phyloP scores from a whole-genome alignment of 2,888 invertebrate genomes.

The Coecobrya sp. region DNA sequence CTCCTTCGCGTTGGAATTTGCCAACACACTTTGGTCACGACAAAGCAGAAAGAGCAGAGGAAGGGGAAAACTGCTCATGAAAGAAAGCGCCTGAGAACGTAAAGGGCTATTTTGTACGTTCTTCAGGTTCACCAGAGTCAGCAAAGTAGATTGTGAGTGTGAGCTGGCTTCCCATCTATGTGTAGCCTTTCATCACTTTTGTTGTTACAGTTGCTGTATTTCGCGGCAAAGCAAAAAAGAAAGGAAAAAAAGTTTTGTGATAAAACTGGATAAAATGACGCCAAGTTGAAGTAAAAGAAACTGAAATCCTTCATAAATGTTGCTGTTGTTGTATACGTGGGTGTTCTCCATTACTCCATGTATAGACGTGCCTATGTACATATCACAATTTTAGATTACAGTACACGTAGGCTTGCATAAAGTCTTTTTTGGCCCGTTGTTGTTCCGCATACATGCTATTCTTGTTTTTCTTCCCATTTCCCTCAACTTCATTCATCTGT shows the following conservation, averaged over 20 bases:
- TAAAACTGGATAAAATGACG: conserved; percentile 66
- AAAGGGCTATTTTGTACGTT: conserved; percentile 64
- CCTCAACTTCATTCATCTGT: conserved; percentile 45
- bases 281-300: conserved; percentile 41
- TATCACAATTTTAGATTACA: conserved; percentile 1
- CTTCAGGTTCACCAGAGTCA: conserved; percentile 66
- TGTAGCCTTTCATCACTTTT: conserved; percentile 31
- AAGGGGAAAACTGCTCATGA: conserved; percentile 4
- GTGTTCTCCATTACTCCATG: conserved; percentile 37
- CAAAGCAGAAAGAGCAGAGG: neutral
- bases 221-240: neutral
- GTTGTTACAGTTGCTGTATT: conserved; percentile 31
- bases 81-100: conserved; percentile 36
- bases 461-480: conserved; percentile 12
- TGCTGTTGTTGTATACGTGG: conserved; percentile 42
- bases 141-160: conserved; percentile 16
- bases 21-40: conserved; percentile 53
- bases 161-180: neutral
- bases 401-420: conserved; percentile 4
- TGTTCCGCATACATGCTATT: neutral
- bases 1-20: conserved; percentile 35
- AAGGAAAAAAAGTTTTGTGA: conserved; percentile 58
- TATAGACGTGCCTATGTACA: neutral
- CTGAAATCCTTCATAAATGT: conserved; percentile 64
- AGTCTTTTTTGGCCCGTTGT: neutral